These are phyloP conservation scores for Neomicropteryx cornuta DNA, from an alignment of 1,140 invertebrate genomes.

Conservation along the genomic window DNA sequence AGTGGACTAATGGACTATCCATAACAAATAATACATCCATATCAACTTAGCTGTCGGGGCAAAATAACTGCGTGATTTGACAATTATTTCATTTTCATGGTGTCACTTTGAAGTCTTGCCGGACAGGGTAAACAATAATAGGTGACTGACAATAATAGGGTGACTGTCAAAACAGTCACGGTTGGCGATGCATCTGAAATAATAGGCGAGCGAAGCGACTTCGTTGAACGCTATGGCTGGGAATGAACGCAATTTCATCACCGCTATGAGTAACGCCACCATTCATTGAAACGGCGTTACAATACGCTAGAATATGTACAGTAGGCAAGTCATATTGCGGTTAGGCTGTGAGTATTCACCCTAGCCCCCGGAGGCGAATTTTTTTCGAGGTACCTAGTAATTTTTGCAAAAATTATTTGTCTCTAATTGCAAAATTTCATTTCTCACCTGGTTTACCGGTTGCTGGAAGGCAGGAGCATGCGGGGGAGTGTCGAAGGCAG, in stretches of 20 bases:
- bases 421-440: not conserved
- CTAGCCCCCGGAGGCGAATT: no score
- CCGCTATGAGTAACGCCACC: conserved; percentile 83
- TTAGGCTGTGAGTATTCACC: no score
- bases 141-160: no score
- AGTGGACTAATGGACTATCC: no score
- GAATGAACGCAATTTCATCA: conserved; percentile 46
- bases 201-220: conserved; percentile 55
- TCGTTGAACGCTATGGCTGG: conserved; percentile 46
- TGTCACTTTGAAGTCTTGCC: conserved; percentile 57
- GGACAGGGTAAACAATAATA: no score
- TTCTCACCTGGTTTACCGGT: conserved; percentile 81
- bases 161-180: conserved; percentile 82
- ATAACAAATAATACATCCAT: no score
- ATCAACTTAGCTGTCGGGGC: no score
- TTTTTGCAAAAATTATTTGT: no score
- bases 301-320: not conserved
- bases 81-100: no score
- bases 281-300: conserved; percentile 28
- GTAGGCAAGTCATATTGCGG: not conserved
- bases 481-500: conserved; percentile 70
- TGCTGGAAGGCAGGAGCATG: conserved; percentile 90
- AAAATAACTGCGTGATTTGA: no score
- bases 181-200: conserved; percentile 80
- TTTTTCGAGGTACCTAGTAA: not conserved